A percentile compares a stretch with the other conserved stretches of the same genome.
These are phyloP conservation scores for Microctonus hyperodae DNA, from an alignment of 2,888 invertebrate species.

Conservation along the genomic window DNA sequence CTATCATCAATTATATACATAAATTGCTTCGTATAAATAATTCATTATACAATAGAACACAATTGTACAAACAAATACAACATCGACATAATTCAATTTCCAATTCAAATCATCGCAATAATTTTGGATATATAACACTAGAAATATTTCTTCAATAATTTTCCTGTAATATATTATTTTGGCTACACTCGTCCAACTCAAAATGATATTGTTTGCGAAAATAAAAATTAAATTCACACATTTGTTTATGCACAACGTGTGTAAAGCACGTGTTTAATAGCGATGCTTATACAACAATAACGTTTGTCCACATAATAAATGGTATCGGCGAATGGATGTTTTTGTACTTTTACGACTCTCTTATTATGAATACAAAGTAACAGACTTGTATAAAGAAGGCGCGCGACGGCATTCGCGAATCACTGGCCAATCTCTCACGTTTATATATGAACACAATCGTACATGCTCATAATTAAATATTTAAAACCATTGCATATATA, in stretches of 20 bases:
- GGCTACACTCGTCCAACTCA: neutral
- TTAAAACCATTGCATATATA: neutral
- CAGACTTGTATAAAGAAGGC: slow-evolving; percentile 36
- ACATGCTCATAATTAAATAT: slow-evolving; percentile 14
- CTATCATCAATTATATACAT: neutral
- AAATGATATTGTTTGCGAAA: neutral
- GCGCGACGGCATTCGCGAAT: slow-evolving; percentile 28
- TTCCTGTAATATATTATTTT: too few species aligned
- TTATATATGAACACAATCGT: slow-evolving; percentile 41
- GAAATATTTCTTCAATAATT: too few species aligned
- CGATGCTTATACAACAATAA: slow-evolving; percentile 38
- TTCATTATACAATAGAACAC: neutral
- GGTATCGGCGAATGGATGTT: slow-evolving; percentile 59
- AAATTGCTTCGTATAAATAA: neutral
- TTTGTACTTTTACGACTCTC: slow-evolving; percentile 55
- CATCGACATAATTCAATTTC: too few species aligned
- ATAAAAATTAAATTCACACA: slow-evolving; percentile 12
- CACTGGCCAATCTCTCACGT: slow-evolving; percentile 21
- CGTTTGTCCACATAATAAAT: slow-evolving; percentile 48
- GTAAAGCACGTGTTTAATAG: slow-evolving; percentile 39
- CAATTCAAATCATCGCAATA: too few species aligned
- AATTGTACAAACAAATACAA: neutral
- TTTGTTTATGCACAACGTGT: slow-evolving; percentile 21
- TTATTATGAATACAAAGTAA: slow-evolving; percentile 53
- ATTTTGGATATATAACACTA: too few species aligned